Base-by-base conservation (phyloP, 1,140 invertebrate genomes). In the Leptinotarsa undecemlineata region DNA sequence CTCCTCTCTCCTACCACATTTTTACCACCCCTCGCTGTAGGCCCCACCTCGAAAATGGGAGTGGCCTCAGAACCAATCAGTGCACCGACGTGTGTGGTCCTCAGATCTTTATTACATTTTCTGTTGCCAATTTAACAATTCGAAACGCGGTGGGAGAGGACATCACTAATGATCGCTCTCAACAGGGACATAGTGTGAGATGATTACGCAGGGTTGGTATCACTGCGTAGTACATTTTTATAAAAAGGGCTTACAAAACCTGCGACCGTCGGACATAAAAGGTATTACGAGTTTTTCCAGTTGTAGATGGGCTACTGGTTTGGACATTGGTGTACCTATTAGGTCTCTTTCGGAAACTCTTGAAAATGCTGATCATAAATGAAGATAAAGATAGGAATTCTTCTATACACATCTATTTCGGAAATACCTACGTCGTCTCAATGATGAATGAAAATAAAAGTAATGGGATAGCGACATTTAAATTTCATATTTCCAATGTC, bases 41-140 rank as follows among this genome's bases (percentile, higher is more conserved):
- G 57, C 21, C 17, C 73, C 72, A 63, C 72, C 21, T 51, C 47
- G 20, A 57, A 17, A 48, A 26, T 51, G 66, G 77, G 79, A 51
- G 78, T 76, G 73, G 79, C 77, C 64, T 69, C 48, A 66, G 71
- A 81, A 78, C 82, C 82, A 84, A 84, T 84, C 82, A 81, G 72
- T 79, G 81, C 77, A 72, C 74, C 82, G 77, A 83, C 81, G 81
- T 84, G 82, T 84, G 82, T 83, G 82, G 82, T 84, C 82, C 81
- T 79, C 81, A 81, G 77, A 79, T 84, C 82, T 83, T 84, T 81
- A 83, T 84, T 82, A 82, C 75, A 81, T 79, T 78, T 78, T 74
- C 77, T 78, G 76, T 82, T 82, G 82, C 81, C 81, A 84, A 81
- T 84, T 84, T 84, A 83, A 77, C 77, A 74, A 81, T 82, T 80